These are phyloP conservation scores for Diacarnus erythraeanus DNA, from an alignment of 37 sponge, comb jelly and placozoan species.

Conservation along the genomic window DNA sequence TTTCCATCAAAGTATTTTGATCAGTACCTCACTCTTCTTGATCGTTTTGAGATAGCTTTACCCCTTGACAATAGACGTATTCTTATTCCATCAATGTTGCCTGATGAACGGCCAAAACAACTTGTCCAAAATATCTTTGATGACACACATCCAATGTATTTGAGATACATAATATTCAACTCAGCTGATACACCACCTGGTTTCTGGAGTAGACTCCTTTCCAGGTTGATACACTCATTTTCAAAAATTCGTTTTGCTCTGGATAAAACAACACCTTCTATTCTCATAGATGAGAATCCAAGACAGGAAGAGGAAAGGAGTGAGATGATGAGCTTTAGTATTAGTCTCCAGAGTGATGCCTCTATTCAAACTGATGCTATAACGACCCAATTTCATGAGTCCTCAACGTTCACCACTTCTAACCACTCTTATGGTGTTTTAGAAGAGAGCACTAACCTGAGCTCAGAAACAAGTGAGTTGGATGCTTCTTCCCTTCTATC, in stretches of 20 bases:
- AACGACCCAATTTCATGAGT: too few species aligned
- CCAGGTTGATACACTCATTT: conserved; percentile 56
- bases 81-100: conserved; percentile 79
- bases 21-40: conserved; percentile 66
- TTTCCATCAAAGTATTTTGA: conserved; percentile 65
- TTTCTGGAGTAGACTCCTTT: conserved; percentile 76
- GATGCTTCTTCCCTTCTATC: neutral
- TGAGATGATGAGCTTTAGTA: neutral
- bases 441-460: too few species aligned
- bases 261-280: conserved; percentile 10
- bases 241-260: conserved; percentile 25
- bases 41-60: conserved; percentile 80
- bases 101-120: conserved; percentile 32
- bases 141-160: neutral
- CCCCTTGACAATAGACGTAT: conserved; percentile 54
- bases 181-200: conserved; percentile 55
- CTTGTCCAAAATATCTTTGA: conserved; percentile 2
- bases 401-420: too few species aligned
- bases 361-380: too few species aligned
- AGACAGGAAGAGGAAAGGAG: neutral
- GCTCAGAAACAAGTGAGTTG: too few species aligned
- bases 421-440: neutral
- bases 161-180: conserved; percentile 39
- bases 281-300: neutral
- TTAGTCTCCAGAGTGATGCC: neutral